phyloP scores from a whole-genome alignment of 2,797 vertebrate genomes.

The Sarcoramphus papa region DNA sequence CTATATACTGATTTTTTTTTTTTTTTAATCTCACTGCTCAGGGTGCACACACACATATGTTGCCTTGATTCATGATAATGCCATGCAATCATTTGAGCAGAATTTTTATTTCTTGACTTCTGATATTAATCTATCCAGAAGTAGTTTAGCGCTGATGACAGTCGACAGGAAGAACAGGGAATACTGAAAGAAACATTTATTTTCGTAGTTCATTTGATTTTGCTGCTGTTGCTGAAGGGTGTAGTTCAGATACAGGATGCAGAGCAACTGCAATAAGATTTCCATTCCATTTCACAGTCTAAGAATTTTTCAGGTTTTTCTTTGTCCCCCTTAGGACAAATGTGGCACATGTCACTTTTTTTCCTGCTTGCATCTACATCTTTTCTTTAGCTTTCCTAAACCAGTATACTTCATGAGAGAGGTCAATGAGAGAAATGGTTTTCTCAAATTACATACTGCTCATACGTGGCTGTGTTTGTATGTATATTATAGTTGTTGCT shows the following conservation, averaged over 20 bases:
- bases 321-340: neutral
- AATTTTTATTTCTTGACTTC: neutral
- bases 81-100: neutral
- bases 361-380: neutral
- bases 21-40: neutral
- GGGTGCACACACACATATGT: too few species aligned
- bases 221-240: constrained; percentile 7
- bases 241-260: neutral
- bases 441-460: neutral
- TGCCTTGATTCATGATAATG: neutral
- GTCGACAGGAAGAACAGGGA: neutral
- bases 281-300: neutral
- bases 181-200: neutral
- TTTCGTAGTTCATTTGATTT: neutral
- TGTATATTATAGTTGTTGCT: neutral
- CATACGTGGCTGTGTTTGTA: neutral
- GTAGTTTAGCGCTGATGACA: neutral
- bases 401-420: neutral
- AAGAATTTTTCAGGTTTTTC: constrained; percentile 5
- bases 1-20: neutral
- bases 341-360: neutral
- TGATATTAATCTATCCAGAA: neutral
- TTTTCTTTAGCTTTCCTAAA: neutral
- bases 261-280: neutral
- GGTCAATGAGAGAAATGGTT: neutral